Base-by-base conservation (phyloP, 2,888 invertebrate species). In the Diarsia mendica region DNA sequence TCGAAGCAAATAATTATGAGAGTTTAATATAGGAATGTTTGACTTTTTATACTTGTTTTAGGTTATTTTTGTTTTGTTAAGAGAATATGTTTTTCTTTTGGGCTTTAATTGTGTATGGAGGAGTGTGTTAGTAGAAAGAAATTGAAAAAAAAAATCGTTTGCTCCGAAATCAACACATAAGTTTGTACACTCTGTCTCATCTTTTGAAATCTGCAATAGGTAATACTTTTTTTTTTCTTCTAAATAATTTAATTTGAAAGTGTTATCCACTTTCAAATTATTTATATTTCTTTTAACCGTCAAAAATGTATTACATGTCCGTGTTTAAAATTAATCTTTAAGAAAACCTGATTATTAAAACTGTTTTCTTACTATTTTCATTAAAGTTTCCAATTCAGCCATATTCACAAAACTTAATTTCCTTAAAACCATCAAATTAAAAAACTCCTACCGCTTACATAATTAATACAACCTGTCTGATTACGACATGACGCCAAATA, bases 1-100 rank as follows among this genome's bases (percentile, higher is more conserved):
- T 87, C 55, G n/a, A 58, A 72, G 72, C 67, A 86, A 88, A 87
- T 85, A 85, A 84, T n/a, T n/a, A n/a, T n/a, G 80, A 75, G 70
- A 74, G 74, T 83, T 75, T 73, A 39, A 65, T 64, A 65, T 51
- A 51, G 53, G 39, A 76, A 67, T 83, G 77, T 72, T 71, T 77
- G 23, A 28, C 44, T 61, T 66, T 39, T 66, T 28, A 8, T 8
- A 46, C 0, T 15, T 51, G 5, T 68, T 67, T 60, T 15, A 72
- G 58, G 15, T 23, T 63, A 46, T 65, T 55, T 58, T 39, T 15
- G 51, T 64, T 55, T 39, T 53, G 15, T 28, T 53, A 18, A 0
- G 20, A 10, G 28, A 13, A 20, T 3, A 1, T 28, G 28, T 63
- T 79, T 63, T 64, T 68, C 13, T 79, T 71, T 53, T 6, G 9